These are phyloP conservation scores for Hydrotaea cyrtoneurina DNA, from an alignment of 2,888 invertebrate genomes.

Conservation along the genomic window DNA sequence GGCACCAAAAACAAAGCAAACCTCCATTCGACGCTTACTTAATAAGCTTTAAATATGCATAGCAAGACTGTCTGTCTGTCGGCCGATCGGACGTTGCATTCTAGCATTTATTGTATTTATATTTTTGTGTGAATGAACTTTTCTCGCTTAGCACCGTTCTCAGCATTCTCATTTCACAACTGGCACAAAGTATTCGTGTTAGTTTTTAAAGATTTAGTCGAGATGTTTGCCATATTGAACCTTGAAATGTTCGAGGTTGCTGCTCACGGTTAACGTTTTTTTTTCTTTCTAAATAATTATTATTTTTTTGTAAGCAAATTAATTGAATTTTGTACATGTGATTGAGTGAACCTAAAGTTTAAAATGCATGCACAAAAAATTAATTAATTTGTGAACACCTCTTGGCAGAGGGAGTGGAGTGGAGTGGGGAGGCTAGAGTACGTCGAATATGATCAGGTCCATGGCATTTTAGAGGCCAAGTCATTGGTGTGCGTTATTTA, in stretches of 20 bases:
- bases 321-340: constrained; percentile 18
- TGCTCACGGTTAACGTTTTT: constrained; percentile 5
- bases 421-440: not conserved
- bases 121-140: constrained; percentile 23
- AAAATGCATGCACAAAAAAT: constrained; percentile 1
- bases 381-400: not conserved
- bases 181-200: not conserved
- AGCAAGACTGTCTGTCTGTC: not conserved
- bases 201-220: constrained; percentile 4
- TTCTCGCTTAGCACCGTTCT: constrained; percentile 9
- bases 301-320: not conserved
- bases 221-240: constrained; percentile 28
- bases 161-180: not conserved
- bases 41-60: constrained; percentile 22
- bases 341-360: not conserved
- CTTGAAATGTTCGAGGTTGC: constrained; percentile 45
- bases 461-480: not conserved
- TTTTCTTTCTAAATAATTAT: constrained; percentile 7
- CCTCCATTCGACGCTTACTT: constrained; percentile 32
- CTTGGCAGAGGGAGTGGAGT: not conserved
- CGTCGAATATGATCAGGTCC: not conserved
- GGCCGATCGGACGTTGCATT: not conserved
- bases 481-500: not conserved
- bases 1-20: constrained; percentile 19
- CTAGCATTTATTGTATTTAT: not conserved